Percentiles rank a stretch among this genome's conserved stretches.
Conservation (phyloP, 2,113 vertebrate genomes). For the Aptenodytes patagonicus region DNA sequence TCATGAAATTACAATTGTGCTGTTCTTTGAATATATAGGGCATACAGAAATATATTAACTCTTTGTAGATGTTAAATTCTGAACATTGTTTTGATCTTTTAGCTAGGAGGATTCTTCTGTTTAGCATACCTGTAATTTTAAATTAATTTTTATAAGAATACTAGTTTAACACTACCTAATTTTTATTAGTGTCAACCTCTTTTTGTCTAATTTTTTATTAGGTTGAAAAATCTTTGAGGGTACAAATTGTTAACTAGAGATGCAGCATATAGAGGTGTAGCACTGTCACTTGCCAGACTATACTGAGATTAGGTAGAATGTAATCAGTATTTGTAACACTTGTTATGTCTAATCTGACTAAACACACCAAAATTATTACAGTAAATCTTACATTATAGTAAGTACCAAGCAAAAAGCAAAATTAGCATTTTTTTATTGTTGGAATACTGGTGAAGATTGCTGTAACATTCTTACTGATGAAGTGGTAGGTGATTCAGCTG, state of each 20-base stretch:
- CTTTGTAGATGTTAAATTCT: neutral
- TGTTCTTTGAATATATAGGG: neutral
- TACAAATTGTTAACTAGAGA: neutral
- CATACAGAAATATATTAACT: neutral
- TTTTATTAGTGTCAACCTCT: neutral
- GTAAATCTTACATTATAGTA: neutral
- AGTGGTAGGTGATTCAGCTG: neutral
- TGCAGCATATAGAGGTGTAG: neutral
- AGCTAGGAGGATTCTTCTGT: neutral
- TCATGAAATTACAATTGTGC: neutral
- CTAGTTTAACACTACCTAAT: neutral
- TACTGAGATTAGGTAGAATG: neutral
- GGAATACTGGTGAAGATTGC: neutral
- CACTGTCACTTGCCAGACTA: neutral
- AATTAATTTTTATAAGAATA: neutral
- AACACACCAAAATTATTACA: neutral
- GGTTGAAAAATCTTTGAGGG: neutral
- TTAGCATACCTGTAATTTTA: neutral
- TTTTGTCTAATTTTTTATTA: neutral
- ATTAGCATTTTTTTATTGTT: neutral
- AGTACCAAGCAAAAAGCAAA: neutral
- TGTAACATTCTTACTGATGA: neutral
- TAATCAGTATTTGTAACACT: neutral
- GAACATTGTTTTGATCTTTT: neutral
- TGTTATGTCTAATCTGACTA: neutral